Percentiles rank a stretch among this genome's conserved stretches.
Conservation (phyloP, 1,140 invertebrate species). For the Triops longicaudatus region DNA sequence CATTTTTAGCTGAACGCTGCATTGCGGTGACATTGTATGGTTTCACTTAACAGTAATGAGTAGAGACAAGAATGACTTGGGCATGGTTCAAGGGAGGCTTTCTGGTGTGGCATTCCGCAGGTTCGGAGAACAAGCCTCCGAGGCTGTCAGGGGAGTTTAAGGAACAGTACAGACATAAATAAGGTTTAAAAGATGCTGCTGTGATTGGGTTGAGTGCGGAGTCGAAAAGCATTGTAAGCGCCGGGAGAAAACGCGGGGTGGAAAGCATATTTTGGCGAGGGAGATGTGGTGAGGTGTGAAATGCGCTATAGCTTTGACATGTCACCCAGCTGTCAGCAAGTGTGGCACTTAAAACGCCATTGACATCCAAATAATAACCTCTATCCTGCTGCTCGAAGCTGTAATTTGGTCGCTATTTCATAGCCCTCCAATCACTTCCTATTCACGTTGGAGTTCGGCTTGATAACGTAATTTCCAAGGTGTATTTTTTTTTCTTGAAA, state of each 20-base stretch:
- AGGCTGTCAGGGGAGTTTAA: neutral
- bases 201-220: neutral
- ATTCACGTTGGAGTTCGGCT: neutral
- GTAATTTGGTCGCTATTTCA: neutral
- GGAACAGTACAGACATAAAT: neutral
- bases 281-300: neutral
- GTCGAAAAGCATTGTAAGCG: neutral
- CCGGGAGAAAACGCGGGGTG: neutral
- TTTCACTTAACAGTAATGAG: neutral
- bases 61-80: neutral
- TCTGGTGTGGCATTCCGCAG: neutral
- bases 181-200: neutral
- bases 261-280: neutral
- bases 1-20: neutral
- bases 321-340: slow-evolving; percentile 5
- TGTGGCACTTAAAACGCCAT: neutral
- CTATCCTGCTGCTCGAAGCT: neutral
- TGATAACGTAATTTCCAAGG: neutral
- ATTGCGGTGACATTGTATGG: neutral
- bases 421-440: neutral
- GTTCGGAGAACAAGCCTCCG: neutral
- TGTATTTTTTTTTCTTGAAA: neutral
- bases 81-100: neutral
- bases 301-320: slow-evolving; percentile 4
- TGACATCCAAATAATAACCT: neutral